These are phyloP conservation scores for Lucinisca nassula DNA, from an alignment of 2,888 invertebrate species.

Conservation along the genomic window DNA sequence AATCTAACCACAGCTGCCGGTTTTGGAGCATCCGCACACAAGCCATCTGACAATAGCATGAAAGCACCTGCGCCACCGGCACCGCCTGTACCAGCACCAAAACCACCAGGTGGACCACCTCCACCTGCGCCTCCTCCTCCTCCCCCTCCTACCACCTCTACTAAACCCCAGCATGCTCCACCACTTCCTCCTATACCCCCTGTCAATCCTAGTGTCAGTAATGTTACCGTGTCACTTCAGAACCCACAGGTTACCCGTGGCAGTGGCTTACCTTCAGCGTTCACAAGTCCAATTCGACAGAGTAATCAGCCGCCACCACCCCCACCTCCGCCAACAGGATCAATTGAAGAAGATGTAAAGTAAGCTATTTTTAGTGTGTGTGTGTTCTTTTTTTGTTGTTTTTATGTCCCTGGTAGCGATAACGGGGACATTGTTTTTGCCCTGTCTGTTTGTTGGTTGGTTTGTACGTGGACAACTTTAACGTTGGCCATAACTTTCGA, in stretches of 20 bases:
- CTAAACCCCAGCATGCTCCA: slow-evolving; percentile 17
- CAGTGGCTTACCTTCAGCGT: slow-evolving; percentile 22
- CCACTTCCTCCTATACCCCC: slow-evolving; percentile 37
- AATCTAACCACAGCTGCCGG: background rate
- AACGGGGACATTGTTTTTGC: too few species aligned
- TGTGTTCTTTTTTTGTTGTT: too few species aligned
- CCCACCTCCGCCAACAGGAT: slow-evolving; percentile 58
- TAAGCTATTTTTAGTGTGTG: slow-evolving; percentile 54
- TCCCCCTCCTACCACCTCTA: slow-evolving; percentile 38
- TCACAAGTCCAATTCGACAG: slow-evolving; percentile 63
- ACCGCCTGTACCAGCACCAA: slow-evolving; percentile 35
- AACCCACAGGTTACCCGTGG: slow-evolving; percentile 46
- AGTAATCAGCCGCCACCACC: slow-evolving; percentile 67
- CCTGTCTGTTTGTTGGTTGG: too few species aligned
- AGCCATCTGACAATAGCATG: background rate
- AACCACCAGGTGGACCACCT: slow-evolving; percentile 56
- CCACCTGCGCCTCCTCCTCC: slow-evolving; percentile 64
- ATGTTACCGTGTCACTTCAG: slow-evolving; percentile 51
- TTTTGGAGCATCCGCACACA: background rate
- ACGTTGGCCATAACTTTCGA: too few species aligned
- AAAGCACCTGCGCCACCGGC: background rate
- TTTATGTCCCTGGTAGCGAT: too few species aligned
- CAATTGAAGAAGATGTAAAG: slow-evolving; percentile 72
- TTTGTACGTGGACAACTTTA: too few species aligned
- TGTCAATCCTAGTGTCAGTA: background rate